phyloP scores from a whole-genome alignment of 1,140 invertebrate genomes.

The Brachionus asplanchnoidis region DNA sequence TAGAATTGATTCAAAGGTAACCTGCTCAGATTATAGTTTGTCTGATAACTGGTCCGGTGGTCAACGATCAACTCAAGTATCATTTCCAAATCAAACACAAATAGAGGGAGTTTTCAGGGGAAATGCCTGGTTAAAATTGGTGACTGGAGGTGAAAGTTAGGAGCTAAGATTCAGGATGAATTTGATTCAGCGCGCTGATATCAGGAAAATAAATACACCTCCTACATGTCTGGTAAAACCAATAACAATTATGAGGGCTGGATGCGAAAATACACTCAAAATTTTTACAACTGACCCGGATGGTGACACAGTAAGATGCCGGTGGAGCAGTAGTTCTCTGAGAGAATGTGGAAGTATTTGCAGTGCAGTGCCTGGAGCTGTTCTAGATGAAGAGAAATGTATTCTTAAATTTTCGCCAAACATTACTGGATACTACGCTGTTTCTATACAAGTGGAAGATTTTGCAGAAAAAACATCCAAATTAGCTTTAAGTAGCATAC shows the following conservation, averaged over 20 bases:
- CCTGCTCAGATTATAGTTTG: neutral
- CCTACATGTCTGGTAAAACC: neutral
- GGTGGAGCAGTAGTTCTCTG: neutral
- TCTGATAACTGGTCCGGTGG: constrained; percentile 5
- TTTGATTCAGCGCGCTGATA: neutral
- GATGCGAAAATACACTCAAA: neutral
- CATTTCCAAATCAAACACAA: neutral
- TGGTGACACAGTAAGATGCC: neutral
- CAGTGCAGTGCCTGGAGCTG: neutral
- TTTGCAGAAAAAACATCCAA: neutral
- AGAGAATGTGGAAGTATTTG: neutral
- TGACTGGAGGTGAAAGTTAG: neutral
- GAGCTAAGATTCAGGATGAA: neutral
- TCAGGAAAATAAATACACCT: neutral
- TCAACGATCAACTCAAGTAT: neutral
- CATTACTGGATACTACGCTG: neutral
- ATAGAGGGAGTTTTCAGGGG: neutral
- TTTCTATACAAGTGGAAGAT: neutral
- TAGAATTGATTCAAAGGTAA: neutral
- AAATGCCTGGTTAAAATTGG: neutral
- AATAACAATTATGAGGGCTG: neutral
- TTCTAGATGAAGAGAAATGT: neutral
- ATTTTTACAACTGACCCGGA: neutral
- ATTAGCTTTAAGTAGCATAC: neutral
- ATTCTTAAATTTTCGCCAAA: neutral